Percentiles rank a stretch among this genome's conserved stretches.
These are phyloP conservation scores for Ichneumon xanthorius DNA, from an alignment of 2,888 invertebrate species.

Conservation along the genomic window DNA sequence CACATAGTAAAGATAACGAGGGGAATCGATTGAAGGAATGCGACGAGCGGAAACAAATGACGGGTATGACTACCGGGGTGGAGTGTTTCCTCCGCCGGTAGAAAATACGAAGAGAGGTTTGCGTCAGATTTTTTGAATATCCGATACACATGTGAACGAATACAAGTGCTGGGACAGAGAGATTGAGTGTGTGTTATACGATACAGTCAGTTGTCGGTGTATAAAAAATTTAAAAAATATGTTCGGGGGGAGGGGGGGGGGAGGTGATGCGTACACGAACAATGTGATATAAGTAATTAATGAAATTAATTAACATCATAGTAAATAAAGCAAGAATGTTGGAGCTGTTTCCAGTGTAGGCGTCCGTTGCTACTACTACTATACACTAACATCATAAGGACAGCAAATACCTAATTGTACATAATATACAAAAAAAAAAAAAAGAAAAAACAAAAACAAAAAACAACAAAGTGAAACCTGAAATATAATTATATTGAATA, in stretches of 20 bases:
- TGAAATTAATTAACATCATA: constrained; percentile 83
- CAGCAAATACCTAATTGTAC: constrained; percentile 79
- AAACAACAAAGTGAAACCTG: constrained; percentile 67
- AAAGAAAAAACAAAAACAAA: constrained; percentile 72
- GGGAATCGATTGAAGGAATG: constrained; percentile 26
- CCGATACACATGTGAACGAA: constrained; percentile 20
- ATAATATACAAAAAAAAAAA: constrained; percentile 78
- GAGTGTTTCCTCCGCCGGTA: constrained; percentile 22
- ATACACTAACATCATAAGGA: constrained; percentile 77
- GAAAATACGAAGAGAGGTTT: constrained; percentile 25
- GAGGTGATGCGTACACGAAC: constrained; percentile 79
- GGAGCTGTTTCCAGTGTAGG: constrained; percentile 80
- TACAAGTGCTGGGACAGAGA: constrained; percentile 33
- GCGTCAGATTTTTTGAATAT: constrained; percentile 29
- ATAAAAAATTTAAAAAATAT: constrained; percentile 61
- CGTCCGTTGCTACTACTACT: constrained; percentile 81
- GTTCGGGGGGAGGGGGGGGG: constrained; percentile 42
- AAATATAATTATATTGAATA: constrained; percentile 77
- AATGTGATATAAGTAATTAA: constrained; percentile 84
- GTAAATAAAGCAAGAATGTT: constrained; percentile 70
- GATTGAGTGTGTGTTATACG: neutral
- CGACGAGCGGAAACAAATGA: constrained; percentile 23
- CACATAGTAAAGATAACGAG: constrained; percentile 23
- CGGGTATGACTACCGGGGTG: constrained; percentile 49
- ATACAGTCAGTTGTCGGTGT: constrained; percentile 38